A percentile compares a stretch with the other conserved stretches of the same genome.
Evolutionary conservation across 2,113 vertebrate species (phyloP).

Genomic region (Oreocharis arfaki): DNA sequence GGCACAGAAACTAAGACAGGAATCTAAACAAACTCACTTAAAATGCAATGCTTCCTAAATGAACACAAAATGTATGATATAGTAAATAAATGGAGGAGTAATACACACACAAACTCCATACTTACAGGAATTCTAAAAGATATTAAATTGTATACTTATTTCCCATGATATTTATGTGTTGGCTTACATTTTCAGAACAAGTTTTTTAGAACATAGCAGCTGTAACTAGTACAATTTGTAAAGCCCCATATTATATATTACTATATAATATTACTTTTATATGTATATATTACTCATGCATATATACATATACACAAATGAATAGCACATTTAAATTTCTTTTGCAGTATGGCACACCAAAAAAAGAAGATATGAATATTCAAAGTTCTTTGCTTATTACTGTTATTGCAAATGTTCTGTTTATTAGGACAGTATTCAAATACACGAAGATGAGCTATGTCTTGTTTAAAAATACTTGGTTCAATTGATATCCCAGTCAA

Average conservation of each 20-base stretch:
- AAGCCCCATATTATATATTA: conserved; percentile 42
- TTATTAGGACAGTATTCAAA: neutral
- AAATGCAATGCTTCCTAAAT: conserved; percentile 53
- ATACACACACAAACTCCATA: conserved; percentile 52
- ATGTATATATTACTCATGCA: conserved; percentile 63
- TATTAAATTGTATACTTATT: neutral
- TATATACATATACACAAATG: conserved; percentile 59
- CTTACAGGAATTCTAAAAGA: conserved; percentile 45
- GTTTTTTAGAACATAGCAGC: neutral
- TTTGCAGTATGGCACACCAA: neutral
- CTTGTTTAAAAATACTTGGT: neutral
- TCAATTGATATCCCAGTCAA: neutral
- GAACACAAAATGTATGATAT: conserved; percentile 53
- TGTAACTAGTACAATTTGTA: neutral
- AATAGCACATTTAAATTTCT: neutral
- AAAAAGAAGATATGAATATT: neutral
- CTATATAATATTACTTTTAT: conserved; percentile 50
- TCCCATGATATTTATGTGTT: neutral
- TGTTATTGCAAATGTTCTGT: neutral
- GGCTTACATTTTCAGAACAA: conserved; percentile 2
- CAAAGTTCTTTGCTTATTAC: neutral
- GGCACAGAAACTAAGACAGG: conserved; percentile 57
- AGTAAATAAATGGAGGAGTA: conserved; percentile 44
- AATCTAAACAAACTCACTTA: conserved; percentile 53
- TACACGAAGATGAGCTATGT: neutral